Conservation (phyloP, 2,888 invertebrate genomes). For the Eumerus sabulonum region DNA sequence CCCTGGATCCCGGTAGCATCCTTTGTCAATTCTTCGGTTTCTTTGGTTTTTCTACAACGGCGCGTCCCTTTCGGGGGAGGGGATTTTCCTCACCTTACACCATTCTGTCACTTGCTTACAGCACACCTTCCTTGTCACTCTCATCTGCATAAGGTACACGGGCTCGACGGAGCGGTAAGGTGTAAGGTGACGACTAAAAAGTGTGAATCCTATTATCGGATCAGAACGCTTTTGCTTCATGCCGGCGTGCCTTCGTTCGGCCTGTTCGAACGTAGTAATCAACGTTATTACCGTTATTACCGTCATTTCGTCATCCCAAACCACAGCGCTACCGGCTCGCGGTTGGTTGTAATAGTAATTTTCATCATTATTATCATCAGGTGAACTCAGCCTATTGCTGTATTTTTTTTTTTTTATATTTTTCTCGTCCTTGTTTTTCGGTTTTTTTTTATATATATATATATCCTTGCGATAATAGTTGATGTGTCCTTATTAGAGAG, state of each 20-base stretch:
- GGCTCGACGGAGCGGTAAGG: too few relatives aligned
- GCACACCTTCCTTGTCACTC: background rate
- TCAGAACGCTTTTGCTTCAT: slow-evolving; percentile 38
- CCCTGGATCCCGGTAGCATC: background rate
- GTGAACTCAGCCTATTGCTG: background rate
- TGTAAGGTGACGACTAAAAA: slow-evolving; percentile 29
- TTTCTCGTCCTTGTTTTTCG: background rate
- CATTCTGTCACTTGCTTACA: background rate
- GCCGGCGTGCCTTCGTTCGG: background rate
- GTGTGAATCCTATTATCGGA: slow-evolving; percentile 64
- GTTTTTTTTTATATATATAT: too few relatives aligned
- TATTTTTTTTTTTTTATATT: slow-evolving; percentile 22
- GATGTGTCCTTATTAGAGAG: slow-evolving; percentile 60
- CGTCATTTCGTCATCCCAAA: slow-evolving; percentile 26
- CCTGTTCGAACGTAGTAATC: slow-evolving; percentile 44
- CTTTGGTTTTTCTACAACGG: slow-evolving; percentile 22
- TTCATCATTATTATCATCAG: slow-evolving; percentile 49
- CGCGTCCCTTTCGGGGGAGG: slow-evolving; percentile 4
- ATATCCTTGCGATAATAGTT: slow-evolving; percentile 57
- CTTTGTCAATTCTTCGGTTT: slow-evolving; percentile 4
- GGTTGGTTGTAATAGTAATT: slow-evolving; percentile 20
- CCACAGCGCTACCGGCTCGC: background rate
- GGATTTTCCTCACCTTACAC: slow-evolving; percentile 56
- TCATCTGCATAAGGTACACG: slow-evolving; percentile 44
- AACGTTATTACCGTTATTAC: slow-evolving; percentile 62